Conservation (phyloP, 2,113 vertebrate species). For the Heterocephalus glaber region DNA sequence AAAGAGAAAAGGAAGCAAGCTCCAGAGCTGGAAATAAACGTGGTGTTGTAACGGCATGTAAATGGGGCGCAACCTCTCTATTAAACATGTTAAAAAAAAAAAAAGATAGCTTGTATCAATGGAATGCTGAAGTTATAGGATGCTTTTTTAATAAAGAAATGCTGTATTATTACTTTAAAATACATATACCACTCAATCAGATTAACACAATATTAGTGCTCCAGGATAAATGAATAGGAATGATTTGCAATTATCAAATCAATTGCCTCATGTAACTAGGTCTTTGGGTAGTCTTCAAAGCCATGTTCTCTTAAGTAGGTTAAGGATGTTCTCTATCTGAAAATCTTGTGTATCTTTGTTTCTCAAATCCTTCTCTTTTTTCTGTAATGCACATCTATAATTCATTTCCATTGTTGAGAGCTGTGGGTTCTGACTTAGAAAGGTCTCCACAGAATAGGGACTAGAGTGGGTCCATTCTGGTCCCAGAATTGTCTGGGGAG, state of each 20-base stretch:
- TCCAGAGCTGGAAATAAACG: constrained; percentile 40
- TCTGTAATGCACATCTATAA: background rate
- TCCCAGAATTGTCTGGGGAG: background rate
- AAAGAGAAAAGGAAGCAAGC: constrained; percentile 54
- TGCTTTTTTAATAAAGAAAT: constrained; percentile 52
- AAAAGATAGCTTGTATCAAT: background rate
- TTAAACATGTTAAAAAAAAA: background rate
- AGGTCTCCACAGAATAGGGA: background rate
- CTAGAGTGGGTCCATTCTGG: background rate
- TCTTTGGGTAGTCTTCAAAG: constrained; percentile 50
- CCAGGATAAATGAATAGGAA: constrained; percentile 46
- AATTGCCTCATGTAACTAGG: background rate
- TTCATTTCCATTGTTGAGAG: background rate
- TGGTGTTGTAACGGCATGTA: background rate
- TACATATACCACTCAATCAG: background rate
- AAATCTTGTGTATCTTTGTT: constrained; percentile 29
- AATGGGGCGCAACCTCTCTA: background rate
- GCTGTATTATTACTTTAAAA: constrained; percentile 46
- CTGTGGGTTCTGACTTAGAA: background rate
- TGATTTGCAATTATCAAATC: constrained; percentile 48
- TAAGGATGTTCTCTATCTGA: background rate
- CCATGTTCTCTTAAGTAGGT: constrained; percentile 44
- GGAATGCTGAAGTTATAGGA: constrained; percentile 2
- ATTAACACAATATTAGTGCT: constrained; percentile 14
- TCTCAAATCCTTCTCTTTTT: background rate